Conservation (phyloP, 2,113 vertebrate species). For the Equus quagga region DNA sequence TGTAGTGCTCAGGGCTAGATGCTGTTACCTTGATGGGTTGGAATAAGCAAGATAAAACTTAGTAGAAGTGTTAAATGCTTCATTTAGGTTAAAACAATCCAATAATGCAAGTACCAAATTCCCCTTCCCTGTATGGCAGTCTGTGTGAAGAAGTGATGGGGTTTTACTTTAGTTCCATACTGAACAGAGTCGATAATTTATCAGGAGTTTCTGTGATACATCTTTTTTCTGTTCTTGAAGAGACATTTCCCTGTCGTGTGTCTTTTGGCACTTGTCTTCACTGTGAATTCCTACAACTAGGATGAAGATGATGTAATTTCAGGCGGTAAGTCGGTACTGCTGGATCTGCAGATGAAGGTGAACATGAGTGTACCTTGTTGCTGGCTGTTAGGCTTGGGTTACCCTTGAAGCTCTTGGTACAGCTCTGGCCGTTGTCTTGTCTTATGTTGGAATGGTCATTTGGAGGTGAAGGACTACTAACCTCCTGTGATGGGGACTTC, state of each 20-base stretch:
- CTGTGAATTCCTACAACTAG: not conserved
- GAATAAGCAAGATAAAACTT: conserved; percentile 10
- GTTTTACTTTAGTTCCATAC: not conserved
- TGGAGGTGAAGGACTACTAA: too few species aligned
- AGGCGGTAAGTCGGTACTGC: not conserved
- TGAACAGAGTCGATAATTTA: not conserved
- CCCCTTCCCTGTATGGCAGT: not conserved
- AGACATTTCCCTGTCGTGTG: fast-evolving
- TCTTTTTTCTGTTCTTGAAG: not conserved
- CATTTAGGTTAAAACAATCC: not conserved
- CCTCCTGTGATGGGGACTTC: not conserved
- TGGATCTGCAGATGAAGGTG: not conserved
- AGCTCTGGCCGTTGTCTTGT: too few species aligned
- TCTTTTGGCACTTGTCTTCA: not conserved
- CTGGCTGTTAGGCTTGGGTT: not conserved
- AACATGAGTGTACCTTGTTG: not conserved
- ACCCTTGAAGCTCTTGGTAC: too few species aligned
- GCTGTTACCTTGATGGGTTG: not conserved
- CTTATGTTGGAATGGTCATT: not conserved
- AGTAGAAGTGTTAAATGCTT: not conserved
- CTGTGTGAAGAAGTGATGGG: not conserved
- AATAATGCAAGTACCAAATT: not conserved
- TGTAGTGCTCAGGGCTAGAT: not conserved
- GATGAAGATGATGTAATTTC: not conserved
- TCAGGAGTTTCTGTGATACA: not conserved